A percentile compares a stretch with the other conserved stretches of the same genome.
phyloP scores from a whole-genome alignment of 2,113 vertebrate species.

The Monopterus albus region DNA sequence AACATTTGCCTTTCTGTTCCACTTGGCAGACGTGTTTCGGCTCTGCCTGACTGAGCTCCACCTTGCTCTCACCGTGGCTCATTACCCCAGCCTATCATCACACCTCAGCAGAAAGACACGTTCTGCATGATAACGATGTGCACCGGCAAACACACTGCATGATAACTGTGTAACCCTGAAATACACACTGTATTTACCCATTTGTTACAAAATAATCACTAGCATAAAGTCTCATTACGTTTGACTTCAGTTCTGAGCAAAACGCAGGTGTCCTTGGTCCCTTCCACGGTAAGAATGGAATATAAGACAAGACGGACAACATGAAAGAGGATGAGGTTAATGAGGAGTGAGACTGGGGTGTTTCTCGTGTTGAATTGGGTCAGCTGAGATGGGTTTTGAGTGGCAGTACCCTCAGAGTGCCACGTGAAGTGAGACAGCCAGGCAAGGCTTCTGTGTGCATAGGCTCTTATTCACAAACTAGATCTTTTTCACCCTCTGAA shows the following conservation, averaged over 20 bases:
- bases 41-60: slow-evolving; percentile 67
- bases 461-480: slow-evolving; percentile 1
- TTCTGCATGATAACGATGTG: slow-evolving; percentile 49
- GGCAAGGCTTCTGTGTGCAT: slow-evolving; percentile 6
- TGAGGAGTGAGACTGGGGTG: not conserved
- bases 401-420: slow-evolving; percentile 79
- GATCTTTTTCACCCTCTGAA: slow-evolving; percentile 16
- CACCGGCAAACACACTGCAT: not conserved
- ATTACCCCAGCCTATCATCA: slow-evolving; percentile 70
- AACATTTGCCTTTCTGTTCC: slow-evolving; percentile 59
- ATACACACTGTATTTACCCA: not conserved
- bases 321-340: not conserved
- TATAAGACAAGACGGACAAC: not conserved
- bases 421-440: slow-evolving; percentile 64
- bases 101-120: slow-evolving; percentile 42
- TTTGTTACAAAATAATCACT: slow-evolving; percentile 23
- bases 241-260: not conserved
- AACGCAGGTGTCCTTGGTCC: not conserved
- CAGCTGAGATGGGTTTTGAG: slow-evolving; percentile 17
- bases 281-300: not conserved
- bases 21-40: slow-evolving; percentile 66
- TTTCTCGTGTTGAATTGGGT: slow-evolving; percentile 26
- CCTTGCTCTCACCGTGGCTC: slow-evolving; percentile 67
- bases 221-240: slow-evolving; percentile 3
- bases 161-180: slow-evolving; percentile 12